Conservation (phyloP, 2,888 invertebrate genomes). For the Heliconius erato region DNA sequence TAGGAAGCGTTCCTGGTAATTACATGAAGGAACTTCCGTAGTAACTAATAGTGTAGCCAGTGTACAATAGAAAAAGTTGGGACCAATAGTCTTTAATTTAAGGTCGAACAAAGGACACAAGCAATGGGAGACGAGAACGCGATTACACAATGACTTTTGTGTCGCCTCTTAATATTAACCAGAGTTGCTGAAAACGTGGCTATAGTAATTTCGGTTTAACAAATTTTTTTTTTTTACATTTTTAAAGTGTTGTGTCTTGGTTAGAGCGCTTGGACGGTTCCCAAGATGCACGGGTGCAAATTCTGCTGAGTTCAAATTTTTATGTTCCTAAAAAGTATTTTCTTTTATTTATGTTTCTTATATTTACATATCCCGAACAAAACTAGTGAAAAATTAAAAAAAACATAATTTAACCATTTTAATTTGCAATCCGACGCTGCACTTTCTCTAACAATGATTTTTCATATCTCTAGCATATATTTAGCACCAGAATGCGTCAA, state of each 20-base stretch:
- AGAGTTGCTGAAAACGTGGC: conserved; percentile 56
- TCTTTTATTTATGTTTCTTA: background rate
- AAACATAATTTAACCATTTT: background rate
- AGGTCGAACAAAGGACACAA: conserved; percentile 76
- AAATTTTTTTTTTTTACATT: background rate
- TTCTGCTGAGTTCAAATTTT: too few species aligned
- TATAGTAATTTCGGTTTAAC: background rate
- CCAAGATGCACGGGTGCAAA: too few species aligned
- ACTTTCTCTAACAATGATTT: too few species aligned
- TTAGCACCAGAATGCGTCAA: too few species aligned
- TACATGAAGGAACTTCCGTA: conserved; percentile 56
- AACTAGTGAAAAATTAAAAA: background rate
- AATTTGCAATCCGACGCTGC: too few species aligned
- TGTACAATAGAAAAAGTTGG: conserved; percentile 69
- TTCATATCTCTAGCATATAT: too few species aligned
- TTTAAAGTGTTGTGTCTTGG: too few species aligned
- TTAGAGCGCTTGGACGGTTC: too few species aligned
- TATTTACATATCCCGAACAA: background rate
- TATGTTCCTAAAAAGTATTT: too few species aligned
- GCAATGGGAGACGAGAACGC: conserved; percentile 74
- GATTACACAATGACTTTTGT: conserved; percentile 71
- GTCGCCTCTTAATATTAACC: conserved; percentile 58
- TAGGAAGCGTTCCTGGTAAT: conserved; percentile 49
- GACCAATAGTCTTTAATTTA: conserved; percentile 80
- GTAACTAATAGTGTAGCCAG: conserved; percentile 63